Conservation (phyloP, 2,888 invertebrate genomes). For the Cerastis rubricosa region DNA sequence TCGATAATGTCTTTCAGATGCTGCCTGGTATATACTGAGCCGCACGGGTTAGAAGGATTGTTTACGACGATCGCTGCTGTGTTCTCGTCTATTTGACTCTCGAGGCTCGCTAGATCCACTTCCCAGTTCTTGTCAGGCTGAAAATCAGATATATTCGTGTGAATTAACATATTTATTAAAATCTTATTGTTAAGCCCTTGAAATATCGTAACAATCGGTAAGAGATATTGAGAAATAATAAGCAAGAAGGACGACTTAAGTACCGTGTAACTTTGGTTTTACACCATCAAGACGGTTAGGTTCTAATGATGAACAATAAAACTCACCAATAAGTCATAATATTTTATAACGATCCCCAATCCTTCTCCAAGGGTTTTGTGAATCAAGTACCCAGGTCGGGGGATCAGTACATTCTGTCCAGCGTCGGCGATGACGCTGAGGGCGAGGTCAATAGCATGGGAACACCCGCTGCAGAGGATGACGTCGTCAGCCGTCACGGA, state of each 20-base stretch:
- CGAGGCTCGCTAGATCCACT: slow-evolving; percentile 96
- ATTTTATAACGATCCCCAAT: slow-evolving; percentile 94
- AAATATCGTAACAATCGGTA: neutral
- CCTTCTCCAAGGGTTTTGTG: slow-evolving; percentile 97
- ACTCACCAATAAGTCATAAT: slow-evolving; percentile 93
- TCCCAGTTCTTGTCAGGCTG: slow-evolving; percentile 96
- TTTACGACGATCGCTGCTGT: slow-evolving; percentile 98
- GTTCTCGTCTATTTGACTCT: slow-evolving; percentile 96
- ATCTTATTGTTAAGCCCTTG: neutral
- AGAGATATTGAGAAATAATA: neutral
- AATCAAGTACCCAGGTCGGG: slow-evolving; percentile 97
- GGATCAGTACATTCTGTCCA: slow-evolving; percentile 98
- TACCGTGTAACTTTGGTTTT: neutral
- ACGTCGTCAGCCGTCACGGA: slow-evolving; percentile 92
- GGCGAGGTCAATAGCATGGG: slow-evolving; percentile 97
- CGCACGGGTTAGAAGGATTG: slow-evolving; percentile 99
- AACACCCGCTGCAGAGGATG: slow-evolving; percentile 98
- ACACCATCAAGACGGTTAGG: neutral
- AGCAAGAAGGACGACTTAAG: neutral
- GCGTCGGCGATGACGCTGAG: slow-evolving; percentile 96
- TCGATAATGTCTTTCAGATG: slow-evolving; percentile 95
- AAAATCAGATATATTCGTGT: slow-evolving; percentile 60
- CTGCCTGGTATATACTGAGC: slow-evolving; percentile 96
- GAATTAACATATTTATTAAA: neutral
- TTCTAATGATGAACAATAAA: slow-evolving; percentile 7